phyloP scores from a whole-genome alignment of 2,113 vertebrate genomes.

The Rafetus swinhoei region DNA sequence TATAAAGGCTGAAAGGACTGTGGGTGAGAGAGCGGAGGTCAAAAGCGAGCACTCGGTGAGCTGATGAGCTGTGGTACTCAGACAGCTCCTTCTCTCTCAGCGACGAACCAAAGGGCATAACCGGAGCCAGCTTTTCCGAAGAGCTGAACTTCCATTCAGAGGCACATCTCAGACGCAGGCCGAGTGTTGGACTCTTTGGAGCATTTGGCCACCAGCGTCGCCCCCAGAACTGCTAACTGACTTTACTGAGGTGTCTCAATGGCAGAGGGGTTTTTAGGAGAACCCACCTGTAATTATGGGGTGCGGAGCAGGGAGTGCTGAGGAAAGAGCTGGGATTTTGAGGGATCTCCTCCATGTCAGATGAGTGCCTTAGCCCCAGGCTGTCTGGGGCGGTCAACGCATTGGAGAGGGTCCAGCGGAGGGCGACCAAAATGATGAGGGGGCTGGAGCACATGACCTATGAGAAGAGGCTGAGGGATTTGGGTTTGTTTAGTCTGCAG shows the following conservation, averaged over 20 bases:
- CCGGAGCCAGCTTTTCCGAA: neutral
- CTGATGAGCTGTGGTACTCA: accelerated
- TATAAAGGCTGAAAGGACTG: neutral
- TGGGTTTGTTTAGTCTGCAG: no score
- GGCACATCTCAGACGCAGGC: neutral
- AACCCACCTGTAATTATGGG: neutral
- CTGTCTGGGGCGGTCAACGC: no score
- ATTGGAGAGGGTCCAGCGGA: no score
- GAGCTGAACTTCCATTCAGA: neutral
- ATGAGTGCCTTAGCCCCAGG: neutral
- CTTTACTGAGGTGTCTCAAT: neutral
- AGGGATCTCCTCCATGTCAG: neutral
- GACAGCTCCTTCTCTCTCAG: accelerated
- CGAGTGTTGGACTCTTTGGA: neutral
- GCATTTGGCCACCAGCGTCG: neutral
- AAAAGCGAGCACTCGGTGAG: slow-evolving; percentile 28
- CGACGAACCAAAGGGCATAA: neutral
- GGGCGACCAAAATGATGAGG: no score
- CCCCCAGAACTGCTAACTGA: neutral
- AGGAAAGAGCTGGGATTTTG: neutral
- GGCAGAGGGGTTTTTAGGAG: neutral
- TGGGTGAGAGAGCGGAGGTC: neutral
- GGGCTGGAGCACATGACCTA: no score
- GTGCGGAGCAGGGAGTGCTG: neutral
- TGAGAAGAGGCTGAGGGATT: no score